Conservation (phyloP, 2,797 vertebrate genomes). For the Clamator glandarius region DNA sequence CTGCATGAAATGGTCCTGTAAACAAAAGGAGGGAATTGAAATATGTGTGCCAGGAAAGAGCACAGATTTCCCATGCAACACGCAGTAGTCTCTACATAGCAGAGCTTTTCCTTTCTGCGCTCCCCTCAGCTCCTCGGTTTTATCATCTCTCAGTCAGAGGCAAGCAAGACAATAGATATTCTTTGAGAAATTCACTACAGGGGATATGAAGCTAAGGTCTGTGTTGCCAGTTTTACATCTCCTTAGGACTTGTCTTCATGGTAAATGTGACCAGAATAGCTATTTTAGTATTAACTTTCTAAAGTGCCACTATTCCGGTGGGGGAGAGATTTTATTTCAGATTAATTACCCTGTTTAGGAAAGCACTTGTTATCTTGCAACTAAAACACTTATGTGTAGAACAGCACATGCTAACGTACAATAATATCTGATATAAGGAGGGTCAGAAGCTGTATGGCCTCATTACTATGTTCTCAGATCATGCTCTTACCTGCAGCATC, state of each 20-base stretch:
- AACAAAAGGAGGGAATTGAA: constrained; percentile 46
- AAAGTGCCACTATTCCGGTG: not conserved
- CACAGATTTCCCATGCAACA: constrained; percentile 19
- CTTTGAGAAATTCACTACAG: constrained; percentile 57
- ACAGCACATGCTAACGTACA: fast-evolving
- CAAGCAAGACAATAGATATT: constrained; percentile 50
- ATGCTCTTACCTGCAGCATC: not conserved
- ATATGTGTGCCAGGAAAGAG: constrained; percentile 31
- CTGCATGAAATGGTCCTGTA: not conserved
- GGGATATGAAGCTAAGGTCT: constrained; percentile 15
- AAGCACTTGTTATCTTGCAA: not conserved
- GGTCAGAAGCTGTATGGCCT: not conserved
- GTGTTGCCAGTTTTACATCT: constrained; percentile 55
- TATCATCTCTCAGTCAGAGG: constrained; percentile 59
- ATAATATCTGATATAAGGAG: not conserved
- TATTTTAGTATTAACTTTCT: constrained; percentile 56
- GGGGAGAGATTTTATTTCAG: constrained; percentile 27
- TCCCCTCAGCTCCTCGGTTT: constrained; percentile 53
- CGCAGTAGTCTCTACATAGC: not conserved
- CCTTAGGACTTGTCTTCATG: constrained; percentile 31
- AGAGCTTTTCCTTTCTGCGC: constrained; percentile 34
- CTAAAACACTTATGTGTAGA: fast-evolving
- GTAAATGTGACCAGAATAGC: constrained; percentile 62
- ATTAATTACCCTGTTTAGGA: not conserved
- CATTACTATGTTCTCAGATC: not conserved